Conservation (phyloP, 2,888 invertebrate genomes). For the Tridacna crocea region DNA sequence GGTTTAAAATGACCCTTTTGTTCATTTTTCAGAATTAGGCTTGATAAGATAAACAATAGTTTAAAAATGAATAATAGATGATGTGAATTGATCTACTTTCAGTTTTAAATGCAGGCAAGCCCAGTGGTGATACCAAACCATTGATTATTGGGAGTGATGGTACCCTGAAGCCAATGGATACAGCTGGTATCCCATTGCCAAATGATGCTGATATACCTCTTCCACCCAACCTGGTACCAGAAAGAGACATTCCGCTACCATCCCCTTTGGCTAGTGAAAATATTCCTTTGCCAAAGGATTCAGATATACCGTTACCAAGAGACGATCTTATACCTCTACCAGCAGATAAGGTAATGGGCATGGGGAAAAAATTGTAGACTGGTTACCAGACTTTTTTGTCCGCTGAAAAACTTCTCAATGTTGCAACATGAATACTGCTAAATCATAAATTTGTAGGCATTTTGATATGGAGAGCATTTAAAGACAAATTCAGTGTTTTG, state of each 20-base stretch:
- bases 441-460: too few species aligned
- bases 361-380: too few species aligned
- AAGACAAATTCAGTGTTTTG: too few species aligned
- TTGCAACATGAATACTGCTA: too few species aligned
- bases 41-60: too few species aligned
- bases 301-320: conserved; percentile 56
- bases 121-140: conserved; percentile 15
- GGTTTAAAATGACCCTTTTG: too few species aligned
- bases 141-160: conserved; percentile 22
- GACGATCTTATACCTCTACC: conserved; percentile 56
- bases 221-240: conserved; percentile 42
- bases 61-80: too few species aligned
- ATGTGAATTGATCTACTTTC: neutral
- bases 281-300: conserved; percentile 57
- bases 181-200: conserved; percentile 54
- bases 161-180: neutral
- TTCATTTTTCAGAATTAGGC: too few species aligned
- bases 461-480: too few species aligned
- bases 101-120: neutral
- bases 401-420: too few species aligned
- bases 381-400: too few species aligned
- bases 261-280: conserved; percentile 32
- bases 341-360: conserved; percentile 48
- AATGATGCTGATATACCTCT: conserved; percentile 53
- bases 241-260: conserved; percentile 55